Evolutionary conservation across 1,140 invertebrate genomes (phyloP).

Genomic region (Aplysia californica): DNA sequence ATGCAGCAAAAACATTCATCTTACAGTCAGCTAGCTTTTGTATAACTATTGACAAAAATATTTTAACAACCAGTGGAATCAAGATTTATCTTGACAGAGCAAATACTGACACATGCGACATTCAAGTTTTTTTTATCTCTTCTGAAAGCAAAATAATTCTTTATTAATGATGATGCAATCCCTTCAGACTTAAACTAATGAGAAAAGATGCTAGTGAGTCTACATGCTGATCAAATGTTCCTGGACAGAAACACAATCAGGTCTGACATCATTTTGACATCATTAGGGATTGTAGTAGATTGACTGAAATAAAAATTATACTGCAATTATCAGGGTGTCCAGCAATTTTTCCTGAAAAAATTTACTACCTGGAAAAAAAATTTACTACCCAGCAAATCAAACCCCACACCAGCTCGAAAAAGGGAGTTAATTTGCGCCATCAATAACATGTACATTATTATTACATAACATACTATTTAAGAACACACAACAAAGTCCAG

Average conservation of each 20-base stretch:
- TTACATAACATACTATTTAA: too few relatives aligned
- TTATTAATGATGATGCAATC: background rate
- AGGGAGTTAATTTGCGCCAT: background rate
- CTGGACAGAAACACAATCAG: conserved; percentile 19
- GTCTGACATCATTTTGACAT: conserved; percentile 9
- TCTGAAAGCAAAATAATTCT: background rate
- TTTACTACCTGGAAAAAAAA: background rate
- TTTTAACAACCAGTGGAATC: background rate
- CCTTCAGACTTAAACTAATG: conserved; percentile 35
- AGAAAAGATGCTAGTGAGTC: background rate
- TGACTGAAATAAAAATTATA: background rate
- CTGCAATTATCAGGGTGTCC: background rate
- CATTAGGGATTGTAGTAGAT: conserved; percentile 11
- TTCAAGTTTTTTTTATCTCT: background rate
- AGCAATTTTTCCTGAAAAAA: too few relatives aligned
- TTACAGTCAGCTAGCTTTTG: background rate
- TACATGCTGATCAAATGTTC: conserved; percentile 28
- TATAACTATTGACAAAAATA: background rate
- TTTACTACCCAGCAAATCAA: background rate
- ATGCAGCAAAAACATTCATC: too few relatives aligned
- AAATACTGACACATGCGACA: background rate
- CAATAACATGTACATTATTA: background rate
- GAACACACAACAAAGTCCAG: too few relatives aligned
- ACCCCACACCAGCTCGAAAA: background rate
- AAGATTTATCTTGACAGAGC: background rate